phyloP scores from a whole-genome alignment of 30 jellyfish, hydroid and myxozoan species.

The Aurelia coerulea region DNA sequence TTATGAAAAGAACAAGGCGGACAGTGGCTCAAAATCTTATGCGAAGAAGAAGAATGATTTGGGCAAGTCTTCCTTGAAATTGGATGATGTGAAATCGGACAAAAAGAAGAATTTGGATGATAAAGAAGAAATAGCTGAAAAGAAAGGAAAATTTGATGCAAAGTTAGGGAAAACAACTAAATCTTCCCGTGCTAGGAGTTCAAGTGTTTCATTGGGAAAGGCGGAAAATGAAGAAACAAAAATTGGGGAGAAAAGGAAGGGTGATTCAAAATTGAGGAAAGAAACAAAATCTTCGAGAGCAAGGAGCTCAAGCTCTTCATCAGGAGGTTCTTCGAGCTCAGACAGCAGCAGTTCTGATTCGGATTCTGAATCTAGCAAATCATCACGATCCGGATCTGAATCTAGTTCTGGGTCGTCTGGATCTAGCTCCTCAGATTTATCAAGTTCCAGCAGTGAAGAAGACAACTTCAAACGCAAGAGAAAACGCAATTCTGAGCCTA shows the following conservation, averaged over 20 bases:
- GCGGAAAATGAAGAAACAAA: neutral
- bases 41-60: too few species aligned
- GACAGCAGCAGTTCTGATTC: conserved; percentile 46
- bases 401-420: conserved; percentile 50
- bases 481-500: conserved; percentile 32
- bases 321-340: conserved; percentile 34
- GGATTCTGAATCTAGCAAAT: conserved; percentile 27
- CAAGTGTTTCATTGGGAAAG: neutral
- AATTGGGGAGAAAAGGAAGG: neutral
- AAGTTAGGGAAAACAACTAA: neutral
- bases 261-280: conserved; percentile 23
- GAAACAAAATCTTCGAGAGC: neutral
- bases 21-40: too few species aligned
- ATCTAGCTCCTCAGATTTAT: conserved; percentile 44
- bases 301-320: conserved; percentile 4
- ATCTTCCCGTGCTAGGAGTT: too few species aligned
- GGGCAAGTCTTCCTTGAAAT: too few species aligned
- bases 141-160: neutral
- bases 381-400: conserved; percentile 46
- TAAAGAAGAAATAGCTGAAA: neutral
- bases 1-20: neutral
- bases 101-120: neutral
- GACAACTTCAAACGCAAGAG: conserved; percentile 46
- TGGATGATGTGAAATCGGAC: neutral
- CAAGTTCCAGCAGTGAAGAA: conserved; percentile 59